These are phyloP conservation scores for Spinibarbus caldwelli DNA, from an alignment of 2,797 vertebrate species.

Conservation along the genomic window DNA sequence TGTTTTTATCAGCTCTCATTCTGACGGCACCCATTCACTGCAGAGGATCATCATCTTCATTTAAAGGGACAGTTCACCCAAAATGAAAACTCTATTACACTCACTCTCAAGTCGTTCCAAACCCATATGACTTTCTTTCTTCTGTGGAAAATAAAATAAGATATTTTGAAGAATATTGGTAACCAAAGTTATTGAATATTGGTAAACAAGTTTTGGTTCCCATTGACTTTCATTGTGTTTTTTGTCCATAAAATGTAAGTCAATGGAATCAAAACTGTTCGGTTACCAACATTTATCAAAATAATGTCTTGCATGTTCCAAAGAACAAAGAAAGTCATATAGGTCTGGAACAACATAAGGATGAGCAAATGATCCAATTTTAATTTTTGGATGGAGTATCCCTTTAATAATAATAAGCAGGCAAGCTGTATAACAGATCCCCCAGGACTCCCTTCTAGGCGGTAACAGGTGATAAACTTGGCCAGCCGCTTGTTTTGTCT, in stretches of 20 bases:
- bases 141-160: neutral
- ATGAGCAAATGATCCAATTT: neutral
- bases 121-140: neutral
- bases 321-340: neutral
- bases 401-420: neutral
- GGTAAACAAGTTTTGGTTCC: neutral
- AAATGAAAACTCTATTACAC: neutral
- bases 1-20: neutral
- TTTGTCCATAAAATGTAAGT: neutral
- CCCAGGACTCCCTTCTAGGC: neutral
- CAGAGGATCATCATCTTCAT: neutral
- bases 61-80: neutral
- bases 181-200: too few relatives aligned
- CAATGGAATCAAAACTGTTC: neutral
- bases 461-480: conserved; percentile 50
- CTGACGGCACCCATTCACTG: neutral
- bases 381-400: neutral
- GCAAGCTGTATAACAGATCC: neutral
- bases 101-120: neutral
- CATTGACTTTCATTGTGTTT: neutral
- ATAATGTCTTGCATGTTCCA: neutral
- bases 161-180: neutral
- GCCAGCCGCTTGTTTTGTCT: conserved; percentile 20
- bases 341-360: neutral
- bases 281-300: neutral